These are phyloP conservation scores for Artibeus lituratus DNA, from an alignment of 2,797 vertebrate species.

Conservation along the genomic window DNA sequence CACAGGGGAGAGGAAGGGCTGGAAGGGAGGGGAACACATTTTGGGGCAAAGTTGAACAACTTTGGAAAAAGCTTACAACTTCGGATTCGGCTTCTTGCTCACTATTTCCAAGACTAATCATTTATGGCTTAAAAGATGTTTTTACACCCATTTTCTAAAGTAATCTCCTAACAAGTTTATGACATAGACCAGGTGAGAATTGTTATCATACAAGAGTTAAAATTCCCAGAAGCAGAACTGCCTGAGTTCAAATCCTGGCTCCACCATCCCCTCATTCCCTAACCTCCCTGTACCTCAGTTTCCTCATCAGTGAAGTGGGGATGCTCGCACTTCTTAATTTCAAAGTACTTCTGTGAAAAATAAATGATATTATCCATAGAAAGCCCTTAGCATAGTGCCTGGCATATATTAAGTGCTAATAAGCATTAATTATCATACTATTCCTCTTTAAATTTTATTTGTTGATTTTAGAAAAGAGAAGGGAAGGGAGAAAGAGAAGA, in stretches of 20 bases:
- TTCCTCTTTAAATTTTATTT: neutral
- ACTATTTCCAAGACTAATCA: neutral
- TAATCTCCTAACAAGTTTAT: neutral
- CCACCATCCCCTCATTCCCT: neutral
- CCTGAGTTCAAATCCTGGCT: neutral
- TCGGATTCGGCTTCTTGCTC: neutral
- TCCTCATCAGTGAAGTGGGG: neutral
- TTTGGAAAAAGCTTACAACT: neutral
- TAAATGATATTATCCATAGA: neutral
- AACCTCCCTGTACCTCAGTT: neutral
- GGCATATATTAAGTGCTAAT: neutral
- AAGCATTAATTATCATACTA: neutral
- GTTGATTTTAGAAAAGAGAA: neutral
- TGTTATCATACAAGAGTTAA: neutral
- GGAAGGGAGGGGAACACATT: neutral
- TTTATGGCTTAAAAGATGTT: neutral
- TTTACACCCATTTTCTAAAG: neutral
- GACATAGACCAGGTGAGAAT: neutral
- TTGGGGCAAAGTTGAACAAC: neutral
- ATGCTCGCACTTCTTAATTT: neutral
- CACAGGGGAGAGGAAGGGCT: neutral
- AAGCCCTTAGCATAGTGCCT: neutral
- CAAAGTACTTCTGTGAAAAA: neutral
- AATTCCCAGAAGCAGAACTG: neutral
- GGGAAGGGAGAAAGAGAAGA: neutral